Conservation (phyloP, 1,140 invertebrate genomes). For the Phortica variegata region DNA sequence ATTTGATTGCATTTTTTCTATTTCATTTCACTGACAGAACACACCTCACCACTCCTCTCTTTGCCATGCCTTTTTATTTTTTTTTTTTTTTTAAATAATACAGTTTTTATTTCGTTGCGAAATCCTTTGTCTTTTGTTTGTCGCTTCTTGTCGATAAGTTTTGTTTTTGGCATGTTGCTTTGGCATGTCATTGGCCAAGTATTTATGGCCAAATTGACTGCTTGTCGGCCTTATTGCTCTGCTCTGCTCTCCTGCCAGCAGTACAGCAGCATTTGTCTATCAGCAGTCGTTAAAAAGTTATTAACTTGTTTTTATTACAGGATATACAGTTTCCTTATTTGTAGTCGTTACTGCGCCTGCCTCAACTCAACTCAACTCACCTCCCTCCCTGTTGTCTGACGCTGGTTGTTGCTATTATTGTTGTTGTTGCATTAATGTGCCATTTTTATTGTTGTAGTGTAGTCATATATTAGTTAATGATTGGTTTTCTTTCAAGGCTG, state of each 20-base stretch:
- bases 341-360: constrained; percentile 2
- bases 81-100: not conserved
- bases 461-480: too few species aligned
- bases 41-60: constrained; percentile 2
- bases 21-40: not conserved
- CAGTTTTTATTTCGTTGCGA: constrained; percentile 8
- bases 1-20: constrained; percentile 23
- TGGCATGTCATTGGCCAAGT: constrained; percentile 20
- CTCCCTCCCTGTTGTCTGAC: constrained; percentile 15
- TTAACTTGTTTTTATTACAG: constrained; percentile 36
- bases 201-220: constrained; percentile 33
- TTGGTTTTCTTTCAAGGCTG: too few species aligned
- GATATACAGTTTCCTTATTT: not conserved
- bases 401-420: constrained; percentile 18
- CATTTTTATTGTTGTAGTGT: too few species aligned
- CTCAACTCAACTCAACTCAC: not conserved
- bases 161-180: constrained; percentile 10
- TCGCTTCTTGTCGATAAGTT: not conserved
- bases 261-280: too few species aligned
- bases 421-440: too few species aligned
- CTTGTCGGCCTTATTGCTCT: constrained; percentile 1
- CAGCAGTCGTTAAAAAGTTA: constrained; percentile 21
- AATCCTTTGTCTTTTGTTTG: constrained; percentile 21
- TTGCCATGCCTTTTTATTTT: constrained; percentile 24
- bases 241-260: constrained; percentile 8